Percentiles rank a stretch among this genome's conserved stretches.
Evolutionary conservation across 2,113 vertebrate species (phyloP).

Genomic region (Epinephelus lanceolatus): DNA sequence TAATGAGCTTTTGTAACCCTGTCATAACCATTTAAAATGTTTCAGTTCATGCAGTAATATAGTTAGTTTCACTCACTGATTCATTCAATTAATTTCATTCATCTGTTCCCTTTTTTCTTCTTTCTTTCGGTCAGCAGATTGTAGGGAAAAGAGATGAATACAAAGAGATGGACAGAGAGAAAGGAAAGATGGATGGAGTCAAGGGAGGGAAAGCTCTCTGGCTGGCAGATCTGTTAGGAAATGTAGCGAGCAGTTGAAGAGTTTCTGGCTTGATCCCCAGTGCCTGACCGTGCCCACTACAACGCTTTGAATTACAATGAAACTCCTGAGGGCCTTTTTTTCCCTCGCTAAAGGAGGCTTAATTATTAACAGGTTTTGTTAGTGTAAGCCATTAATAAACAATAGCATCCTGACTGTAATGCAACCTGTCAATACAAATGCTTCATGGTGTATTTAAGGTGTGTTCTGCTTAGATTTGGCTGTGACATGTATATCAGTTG

Average conservation of each 20-base stretch:
- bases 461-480: neutral
- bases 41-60: neutral
- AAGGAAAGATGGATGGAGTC: conserved; percentile 2
- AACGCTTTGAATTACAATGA: conserved; percentile 55
- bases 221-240: conserved; percentile 48
- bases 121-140: conserved; percentile 30
- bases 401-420: conserved; percentile 17
- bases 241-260: conserved; percentile 51
- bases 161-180: conserved; percentile 36
- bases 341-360: conserved; percentile 23
- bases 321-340: conserved; percentile 51
- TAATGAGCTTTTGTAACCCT: conserved; percentile 19
- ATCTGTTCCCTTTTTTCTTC: neutral
- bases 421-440: conserved; percentile 2
- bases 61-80: neutral
- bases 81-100: conserved; percentile 22
- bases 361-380: conserved; percentile 58
- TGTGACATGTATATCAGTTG: neutral
- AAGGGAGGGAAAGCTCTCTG: conserved; percentile 31
- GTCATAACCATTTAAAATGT: conserved; percentile 13
- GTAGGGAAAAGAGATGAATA: conserved; percentile 28
- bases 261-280: conserved; percentile 65
- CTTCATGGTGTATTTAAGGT: neutral
- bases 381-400: conserved; percentile 47
- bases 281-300: conserved; percentile 55